Evolutionary conservation across 2,888 invertebrate genomes (phyloP).

Genomic region (Dendrolimus houi): DNA sequence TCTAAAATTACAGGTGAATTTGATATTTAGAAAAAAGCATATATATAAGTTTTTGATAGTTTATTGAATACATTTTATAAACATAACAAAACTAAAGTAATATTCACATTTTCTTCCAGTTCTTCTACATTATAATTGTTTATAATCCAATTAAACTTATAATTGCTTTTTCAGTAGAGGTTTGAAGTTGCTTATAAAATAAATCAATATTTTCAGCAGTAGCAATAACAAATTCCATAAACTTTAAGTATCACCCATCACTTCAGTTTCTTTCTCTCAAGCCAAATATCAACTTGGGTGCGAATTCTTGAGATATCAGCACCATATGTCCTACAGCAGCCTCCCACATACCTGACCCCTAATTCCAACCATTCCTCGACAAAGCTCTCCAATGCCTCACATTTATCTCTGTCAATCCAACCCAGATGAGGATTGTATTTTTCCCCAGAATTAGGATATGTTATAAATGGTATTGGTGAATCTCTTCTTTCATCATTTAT

Average conservation of each 20-base stretch:
- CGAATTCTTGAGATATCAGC: constrained; percentile 82
- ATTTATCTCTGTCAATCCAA: constrained; percentile 81
- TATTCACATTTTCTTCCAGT: too few species aligned
- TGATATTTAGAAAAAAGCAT: too few species aligned
- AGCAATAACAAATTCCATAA: background rate
- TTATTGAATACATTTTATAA: too few species aligned
- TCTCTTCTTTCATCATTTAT: constrained; percentile 38
- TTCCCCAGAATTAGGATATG: constrained; percentile 95
- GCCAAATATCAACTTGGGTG: constrained; percentile 33
- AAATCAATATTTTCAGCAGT: background rate
- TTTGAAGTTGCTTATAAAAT: background rate
- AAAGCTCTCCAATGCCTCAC: constrained; percentile 79
- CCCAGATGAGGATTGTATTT: constrained; percentile 78
- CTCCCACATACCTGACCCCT: constrained; percentile 90
- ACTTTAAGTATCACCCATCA: background rate
- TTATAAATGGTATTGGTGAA: constrained; percentile 81
- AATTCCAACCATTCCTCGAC: constrained; percentile 85
- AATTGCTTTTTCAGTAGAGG: too few species aligned
- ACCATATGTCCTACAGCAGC: constrained; percentile 91
- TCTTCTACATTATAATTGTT: too few species aligned
- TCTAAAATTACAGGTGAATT: too few species aligned
- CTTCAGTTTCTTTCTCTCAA: constrained; percentile 13
- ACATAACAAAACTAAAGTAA: too few species aligned
- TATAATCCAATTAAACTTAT: too few species aligned
- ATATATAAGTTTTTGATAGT: too few species aligned